Evolutionary conservation across 2,888 invertebrate species (phyloP), one percentile per base, ranked within the genome.

Genomic region (Polylopha cassiicola): DNA sequence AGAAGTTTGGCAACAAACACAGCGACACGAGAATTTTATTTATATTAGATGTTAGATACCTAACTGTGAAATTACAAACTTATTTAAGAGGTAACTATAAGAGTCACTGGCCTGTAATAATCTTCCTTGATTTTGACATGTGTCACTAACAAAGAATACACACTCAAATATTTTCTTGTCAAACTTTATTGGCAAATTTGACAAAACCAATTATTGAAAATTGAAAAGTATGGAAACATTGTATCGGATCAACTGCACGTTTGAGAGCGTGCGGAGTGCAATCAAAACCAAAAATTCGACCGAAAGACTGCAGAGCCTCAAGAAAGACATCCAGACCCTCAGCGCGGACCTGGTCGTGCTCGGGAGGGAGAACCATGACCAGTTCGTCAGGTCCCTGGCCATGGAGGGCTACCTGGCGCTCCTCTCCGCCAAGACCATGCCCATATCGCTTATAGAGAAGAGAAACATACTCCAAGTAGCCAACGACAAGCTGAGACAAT

Each of bases 321-420:
- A 78, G 46, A 74, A 58, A 44, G 75, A 79, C 38, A 73, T 84
- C 9, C 73, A 75, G 27, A 52, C 47, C 3, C 55, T 84, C 2
- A 67, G 58, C 34, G 65, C 65, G 3, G 82, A 84, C 24, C 55
- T 85, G 3, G 51, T 60, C 9, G 58, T 72, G 3, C 58, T 82
- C 1, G 77, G 80, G 2, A 79, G 75, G 39, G 76, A 78, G 42
- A 75, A 75, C 46, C 76, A 76, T 44, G 76, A 70, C 4, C 59
- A 68, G 30, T 74, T 59, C 33, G 20, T 81, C 11, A 57, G 84
- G 22, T 72, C 80, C 0, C 44, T 82, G 15, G 81, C 80, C 3
- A 82, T 85, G 82, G 80, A 82, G 50, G 78, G 73, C 14, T 84
- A 80, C 47, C 53, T 85, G 6, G 65, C 77, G 2, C 55, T 85